Percentiles rank a stretch among this genome's conserved stretches.
Evolutionary conservation across 2,113 vertebrate species (phyloP).

Genomic region (Nycticebus coucang): DNA sequence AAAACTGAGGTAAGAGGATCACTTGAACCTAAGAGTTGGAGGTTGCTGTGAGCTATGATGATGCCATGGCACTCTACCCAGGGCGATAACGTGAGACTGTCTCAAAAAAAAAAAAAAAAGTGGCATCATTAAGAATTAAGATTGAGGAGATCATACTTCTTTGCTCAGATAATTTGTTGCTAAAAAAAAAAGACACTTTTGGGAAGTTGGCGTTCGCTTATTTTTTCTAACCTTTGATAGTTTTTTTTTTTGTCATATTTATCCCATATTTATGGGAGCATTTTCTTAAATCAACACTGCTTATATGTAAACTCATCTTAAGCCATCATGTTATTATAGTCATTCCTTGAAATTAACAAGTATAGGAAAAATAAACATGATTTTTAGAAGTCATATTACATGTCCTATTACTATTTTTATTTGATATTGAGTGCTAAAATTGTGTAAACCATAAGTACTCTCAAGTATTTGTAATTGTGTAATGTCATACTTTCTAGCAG

Average conservation of each 20-base stretch:
- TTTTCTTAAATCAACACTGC: not conserved
- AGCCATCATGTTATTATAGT: not conserved
- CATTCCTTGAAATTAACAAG: slow-evolving; percentile 42
- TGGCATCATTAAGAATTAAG: not conserved
- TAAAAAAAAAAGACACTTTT: not conserved
- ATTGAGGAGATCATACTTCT: not conserved
- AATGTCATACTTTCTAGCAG: slow-evolving; percentile 72
- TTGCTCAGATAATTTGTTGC: not conserved
- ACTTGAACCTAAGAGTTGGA: no score
- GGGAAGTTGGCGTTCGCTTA: not conserved
- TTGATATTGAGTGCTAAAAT: slow-evolving; percentile 62
- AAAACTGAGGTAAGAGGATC: no score
- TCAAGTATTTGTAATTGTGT: slow-evolving; percentile 74
- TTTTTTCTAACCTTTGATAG: slow-evolving; percentile 6
- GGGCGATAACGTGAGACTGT: no score
- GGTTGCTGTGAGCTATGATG: no score
- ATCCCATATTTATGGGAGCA: not conserved
- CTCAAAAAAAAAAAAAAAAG: no score
- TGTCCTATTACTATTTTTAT: slow-evolving; percentile 56
- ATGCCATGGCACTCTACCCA: no score
- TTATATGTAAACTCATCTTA: slow-evolving; percentile 19
- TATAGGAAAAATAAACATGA: not conserved
- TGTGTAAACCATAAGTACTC: slow-evolving; percentile 69
- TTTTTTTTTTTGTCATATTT: slow-evolving; percentile 46
- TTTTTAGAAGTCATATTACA: not conserved